phyloP scores from a whole-genome alignment of 2,888 invertebrate species.

The Chironomus tentans region DNA sequence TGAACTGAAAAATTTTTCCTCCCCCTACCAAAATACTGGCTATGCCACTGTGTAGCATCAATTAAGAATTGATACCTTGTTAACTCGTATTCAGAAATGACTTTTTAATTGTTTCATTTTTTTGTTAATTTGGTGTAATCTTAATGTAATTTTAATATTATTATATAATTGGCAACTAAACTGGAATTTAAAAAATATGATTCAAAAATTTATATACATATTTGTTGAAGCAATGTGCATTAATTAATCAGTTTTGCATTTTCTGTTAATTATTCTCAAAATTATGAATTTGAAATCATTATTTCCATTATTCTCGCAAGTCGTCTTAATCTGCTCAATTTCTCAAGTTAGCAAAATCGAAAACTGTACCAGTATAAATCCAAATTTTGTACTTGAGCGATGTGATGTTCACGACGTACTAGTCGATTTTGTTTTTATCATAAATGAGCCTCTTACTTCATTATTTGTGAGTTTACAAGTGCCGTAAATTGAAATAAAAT shows the following conservation, averaged over 20 bases:
- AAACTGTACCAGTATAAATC: neutral
- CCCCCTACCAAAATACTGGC: no score
- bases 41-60: no score
- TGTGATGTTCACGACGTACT: neutral
- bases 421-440: neutral
- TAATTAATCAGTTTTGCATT: no score
- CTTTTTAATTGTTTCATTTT: no score
- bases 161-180: neutral
- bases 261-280: no score
- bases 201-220: no score
- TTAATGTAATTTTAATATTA: neutral
- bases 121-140: neutral
- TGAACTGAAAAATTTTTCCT: no score
- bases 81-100: no score
- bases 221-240: no score
- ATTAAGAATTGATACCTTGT: no score
- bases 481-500: no score
- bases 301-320: neutral
- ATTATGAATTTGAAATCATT: neutral
- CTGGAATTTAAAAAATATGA: no score
- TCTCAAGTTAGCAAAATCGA: neutral
- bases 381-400: neutral
- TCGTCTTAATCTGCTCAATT: neutral
- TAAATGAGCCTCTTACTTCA: neutral
- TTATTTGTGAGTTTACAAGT: neutral